Base-by-base conservation (phyloP, 2,797 vertebrate genomes). In the Smutsia temminckii region DNA sequence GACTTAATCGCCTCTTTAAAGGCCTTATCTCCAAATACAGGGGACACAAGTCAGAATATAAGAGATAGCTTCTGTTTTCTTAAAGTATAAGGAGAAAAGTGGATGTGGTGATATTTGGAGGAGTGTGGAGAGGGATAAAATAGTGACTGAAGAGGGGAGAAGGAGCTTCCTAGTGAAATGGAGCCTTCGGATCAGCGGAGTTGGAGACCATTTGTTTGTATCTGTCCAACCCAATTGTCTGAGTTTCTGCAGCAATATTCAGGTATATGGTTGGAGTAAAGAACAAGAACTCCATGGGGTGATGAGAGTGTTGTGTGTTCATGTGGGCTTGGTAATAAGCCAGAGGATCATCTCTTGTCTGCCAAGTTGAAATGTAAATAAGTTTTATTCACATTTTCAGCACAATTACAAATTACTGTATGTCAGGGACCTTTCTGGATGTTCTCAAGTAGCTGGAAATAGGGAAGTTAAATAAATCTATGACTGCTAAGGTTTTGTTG, bases 371-470 rank as follows among this genome's bases (percentile, higher is more conserved):
- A 83, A 89, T 81, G 20, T 61, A 84, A 71, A 80, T 53, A 57
- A 40, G 5, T 78, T 83, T 63, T 72, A 32, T 32, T 92, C 17
- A 51, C 34, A 42, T 71, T 21, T 42, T 90, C 23, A 86, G 83
- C 49, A 79, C 55, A 84, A 1, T 84, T 84, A 29, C 53, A 80
- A 61, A 69, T 74, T 55, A 37, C 77, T 75, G 0, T 63, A 75
- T 88, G 29, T 72, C 40, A 69, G 51, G 25, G 66, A 66, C 5
- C 20, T 90, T 91, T 80, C 79, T 85, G 84, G 37, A 32, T 81
- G 29, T 85, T 94, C 53, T 92, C 40, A 91, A 59, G 51, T 64
- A 74, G 46, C 78, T 85, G 51, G 72, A 95, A 89, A 79, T 16
- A 25, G 37, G 64, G 42, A 91, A 53, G 71, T 71, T 69, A 81